These are phyloP conservation scores for Halocynthia roretzi DNA, from an alignment of 23 tunicate species.

Conservation along the genomic window DNA sequence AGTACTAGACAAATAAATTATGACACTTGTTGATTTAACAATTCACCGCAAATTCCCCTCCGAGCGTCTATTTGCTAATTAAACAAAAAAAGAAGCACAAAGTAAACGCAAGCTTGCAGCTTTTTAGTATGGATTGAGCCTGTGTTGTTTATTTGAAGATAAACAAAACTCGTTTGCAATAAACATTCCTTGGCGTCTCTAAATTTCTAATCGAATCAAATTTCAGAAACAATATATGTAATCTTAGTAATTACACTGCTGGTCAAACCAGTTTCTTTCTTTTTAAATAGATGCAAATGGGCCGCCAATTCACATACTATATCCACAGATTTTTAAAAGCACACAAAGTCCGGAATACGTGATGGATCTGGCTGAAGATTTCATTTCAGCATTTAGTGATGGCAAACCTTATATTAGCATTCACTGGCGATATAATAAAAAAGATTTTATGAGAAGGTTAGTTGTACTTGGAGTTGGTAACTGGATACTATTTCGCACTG, in stretches of 20 bases:
- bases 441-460: slow-evolving; percentile 15
- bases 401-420: not conserved
- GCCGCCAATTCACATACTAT: not conserved
- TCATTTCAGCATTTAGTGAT: not conserved
- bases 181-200: not conserved
- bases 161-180: too few relatives aligned
- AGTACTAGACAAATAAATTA: too few relatives aligned
- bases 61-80: too few relatives aligned
- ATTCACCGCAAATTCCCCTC: too few relatives aligned
- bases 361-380: slow-evolving; percentile 2
- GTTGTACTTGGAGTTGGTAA: not conserved
- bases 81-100: too few relatives aligned
- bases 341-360: slow-evolving; percentile 13
- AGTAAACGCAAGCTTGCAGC: too few relatives aligned
- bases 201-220: not conserved
- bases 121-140: too few relatives aligned
- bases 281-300: not conserved
- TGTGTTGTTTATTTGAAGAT: too few relatives aligned
- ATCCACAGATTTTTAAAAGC: not conserved
- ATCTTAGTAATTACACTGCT: too few relatives aligned
- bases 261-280: not conserved
- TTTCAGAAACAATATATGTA: not conserved
- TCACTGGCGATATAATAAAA: slow-evolving; percentile 30
- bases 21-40: too few relatives aligned
- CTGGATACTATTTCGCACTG: not conserved